phyloP scores from a whole-genome alignment of 1,140 invertebrate species.

The Samia ricini region DNA sequence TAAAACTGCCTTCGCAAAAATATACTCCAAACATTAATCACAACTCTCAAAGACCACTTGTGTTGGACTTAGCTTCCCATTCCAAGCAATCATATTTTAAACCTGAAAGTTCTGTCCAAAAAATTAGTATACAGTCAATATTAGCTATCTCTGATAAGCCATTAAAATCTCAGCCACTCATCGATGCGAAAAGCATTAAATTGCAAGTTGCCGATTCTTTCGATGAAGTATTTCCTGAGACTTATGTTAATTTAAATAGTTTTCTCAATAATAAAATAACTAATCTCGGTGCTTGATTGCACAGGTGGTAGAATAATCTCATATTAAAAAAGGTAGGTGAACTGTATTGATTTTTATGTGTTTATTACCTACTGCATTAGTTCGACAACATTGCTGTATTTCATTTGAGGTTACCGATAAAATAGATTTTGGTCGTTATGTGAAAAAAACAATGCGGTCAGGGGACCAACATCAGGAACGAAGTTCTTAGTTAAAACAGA shows the following conservation, averaged over 20 bases:
- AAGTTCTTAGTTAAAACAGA: no score
- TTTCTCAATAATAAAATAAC: constrained; percentile 15
- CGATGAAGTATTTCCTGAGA: constrained; percentile 20
- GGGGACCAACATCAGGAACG: no score
- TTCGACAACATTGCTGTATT: no score
- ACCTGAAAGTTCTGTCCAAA: constrained; percentile 7
- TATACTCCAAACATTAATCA: not conserved
- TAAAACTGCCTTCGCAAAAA: not conserved
- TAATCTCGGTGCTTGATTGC: constrained; percentile 12
- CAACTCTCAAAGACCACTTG: constrained; percentile 12
- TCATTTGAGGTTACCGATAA: no score
- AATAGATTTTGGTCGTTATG: no score
- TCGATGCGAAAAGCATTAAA: constrained; percentile 10
- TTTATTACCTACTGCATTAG: not conserved
- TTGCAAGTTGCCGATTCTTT: constrained; percentile 16
- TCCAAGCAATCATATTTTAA: constrained; percentile 13
- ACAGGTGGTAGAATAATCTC: constrained; percentile 19
- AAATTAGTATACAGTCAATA: not conserved
- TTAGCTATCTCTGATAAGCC: not conserved
- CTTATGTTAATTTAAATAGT: constrained; percentile 24
- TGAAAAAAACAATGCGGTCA: no score
- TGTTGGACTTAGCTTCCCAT: constrained; percentile 19
- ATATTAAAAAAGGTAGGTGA: constrained; percentile 12
- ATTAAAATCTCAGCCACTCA: not conserved
- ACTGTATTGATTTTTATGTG: not conserved